A percentile compares a stretch with the other conserved stretches of the same genome.
These are phyloP conservation scores for Scaptomyza parva DNA, from an alignment of 2,888 invertebrate genomes.

Conservation along the genomic window DNA sequence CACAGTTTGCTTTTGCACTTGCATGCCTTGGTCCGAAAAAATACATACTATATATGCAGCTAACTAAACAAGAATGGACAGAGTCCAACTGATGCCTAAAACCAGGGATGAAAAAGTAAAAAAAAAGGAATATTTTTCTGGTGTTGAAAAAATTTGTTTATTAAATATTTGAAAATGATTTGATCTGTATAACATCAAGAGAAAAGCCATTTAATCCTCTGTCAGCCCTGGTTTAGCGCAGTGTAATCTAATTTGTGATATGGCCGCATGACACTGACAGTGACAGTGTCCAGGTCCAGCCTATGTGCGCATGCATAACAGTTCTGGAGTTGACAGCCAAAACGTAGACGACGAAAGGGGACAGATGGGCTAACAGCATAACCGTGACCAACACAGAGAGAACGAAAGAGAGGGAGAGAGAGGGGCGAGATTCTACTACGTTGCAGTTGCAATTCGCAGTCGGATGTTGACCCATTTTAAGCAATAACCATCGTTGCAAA, in stretches of 20 bases:
- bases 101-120: slow-evolving; percentile 41
- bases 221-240: slow-evolving; percentile 30
- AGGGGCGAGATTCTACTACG: neutral
- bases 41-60: slow-evolving; percentile 32
- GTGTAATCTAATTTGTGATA: slow-evolving; percentile 63
- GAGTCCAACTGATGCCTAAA: slow-evolving; percentile 18
- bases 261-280: slow-evolving; percentile 46
- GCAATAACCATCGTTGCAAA: slow-evolving; percentile 10
- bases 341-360: slow-evolving; percentile 4
- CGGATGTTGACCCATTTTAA: slow-evolving; percentile 28
- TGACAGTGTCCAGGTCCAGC: slow-evolving; percentile 21
- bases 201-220: too few species aligned
- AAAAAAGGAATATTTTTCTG: too few species aligned
- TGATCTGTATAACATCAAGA: too few species aligned
- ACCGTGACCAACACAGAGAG: slow-evolving; percentile 4
- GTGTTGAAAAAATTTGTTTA: too few species aligned
- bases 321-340: slow-evolving; percentile 21
- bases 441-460: slow-evolving; percentile 2
- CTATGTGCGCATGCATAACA: slow-evolving; percentile 17
- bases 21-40: neutral
- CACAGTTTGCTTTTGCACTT: too few species aligned
- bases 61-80: slow-evolving; percentile 50
- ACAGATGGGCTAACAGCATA: neutral
- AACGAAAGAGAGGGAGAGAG: neutral
- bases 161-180: too few species aligned